Evolutionary conservation across 2,113 vertebrate genomes (phyloP).

Genomic region (Plectropomus leopardus): DNA sequence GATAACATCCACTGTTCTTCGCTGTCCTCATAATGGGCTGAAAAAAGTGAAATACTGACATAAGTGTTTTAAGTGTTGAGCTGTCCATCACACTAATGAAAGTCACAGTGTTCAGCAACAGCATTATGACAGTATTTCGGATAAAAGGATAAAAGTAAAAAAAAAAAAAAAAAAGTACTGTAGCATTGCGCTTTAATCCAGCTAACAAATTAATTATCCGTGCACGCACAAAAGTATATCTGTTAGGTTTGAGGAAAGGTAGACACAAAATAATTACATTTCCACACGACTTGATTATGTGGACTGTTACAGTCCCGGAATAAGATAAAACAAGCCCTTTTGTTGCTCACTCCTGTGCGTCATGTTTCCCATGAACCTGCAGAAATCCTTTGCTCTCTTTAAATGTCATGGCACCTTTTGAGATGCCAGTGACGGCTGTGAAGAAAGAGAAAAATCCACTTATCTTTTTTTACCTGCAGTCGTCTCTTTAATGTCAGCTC

Average conservation of each 20-base stretch:
- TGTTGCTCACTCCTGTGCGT: neutral
- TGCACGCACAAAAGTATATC: neutral
- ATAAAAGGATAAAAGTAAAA: no score
- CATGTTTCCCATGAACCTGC: conserved; percentile 9
- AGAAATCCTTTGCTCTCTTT: conserved; percentile 13
- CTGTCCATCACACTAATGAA: conserved; percentile 8
- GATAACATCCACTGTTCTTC: conserved; percentile 1
- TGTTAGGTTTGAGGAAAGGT: neutral
- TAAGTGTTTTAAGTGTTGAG: neutral
- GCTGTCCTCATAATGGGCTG: neutral
- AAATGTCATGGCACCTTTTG: neutral
- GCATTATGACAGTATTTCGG: neutral
- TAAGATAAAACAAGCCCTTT: neutral
- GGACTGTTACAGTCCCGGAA: no score
- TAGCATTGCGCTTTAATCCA: neutral
- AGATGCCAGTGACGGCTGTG: conserved; percentile 8
- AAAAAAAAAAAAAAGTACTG: no score
- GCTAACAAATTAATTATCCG: neutral
- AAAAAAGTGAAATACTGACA: conserved; percentile 16
- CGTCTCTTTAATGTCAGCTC: neutral
- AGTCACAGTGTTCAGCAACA: neutral
- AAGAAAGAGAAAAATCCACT: conserved; percentile 14
- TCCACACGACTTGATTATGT: neutral
- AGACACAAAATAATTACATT: no score
- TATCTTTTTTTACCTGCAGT: conserved; percentile 20